Conservation (phyloP, 2,888 invertebrate genomes). For the Argyresthia albistria region DNA sequence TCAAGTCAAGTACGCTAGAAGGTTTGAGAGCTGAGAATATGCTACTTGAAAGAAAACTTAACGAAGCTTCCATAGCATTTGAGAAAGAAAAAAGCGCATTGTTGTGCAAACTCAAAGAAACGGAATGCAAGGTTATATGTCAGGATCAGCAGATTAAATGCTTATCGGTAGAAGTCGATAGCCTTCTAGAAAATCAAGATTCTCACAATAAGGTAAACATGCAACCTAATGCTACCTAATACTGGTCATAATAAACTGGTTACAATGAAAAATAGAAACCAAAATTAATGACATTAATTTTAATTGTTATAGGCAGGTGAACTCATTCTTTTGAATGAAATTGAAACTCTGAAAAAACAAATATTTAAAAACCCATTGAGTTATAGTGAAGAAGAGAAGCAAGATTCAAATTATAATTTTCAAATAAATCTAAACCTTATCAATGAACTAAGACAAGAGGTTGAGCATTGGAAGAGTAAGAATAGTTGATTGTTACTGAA, state of each 20-base stretch:
- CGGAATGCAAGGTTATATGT: conserved; percentile 67
- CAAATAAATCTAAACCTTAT: conserved; percentile 39
- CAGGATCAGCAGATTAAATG: conserved; percentile 72
- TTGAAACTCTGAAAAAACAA: conserved; percentile 44
- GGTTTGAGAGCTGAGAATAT: conserved; percentile 43
- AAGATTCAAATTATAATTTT: conserved; percentile 35
- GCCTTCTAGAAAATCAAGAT: conserved; percentile 41
- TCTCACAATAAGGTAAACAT: conserved; percentile 25
- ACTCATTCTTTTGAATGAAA: conserved; percentile 37
- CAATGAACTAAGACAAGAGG: conserved; percentile 38
- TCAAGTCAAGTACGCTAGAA: conserved; percentile 39
- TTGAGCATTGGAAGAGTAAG: conserved; percentile 53
- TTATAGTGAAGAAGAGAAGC: conserved; percentile 49
- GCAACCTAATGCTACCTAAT: conserved; percentile 2
- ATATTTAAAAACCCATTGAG: conserved; percentile 39
- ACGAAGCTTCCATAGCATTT: conserved; percentile 32
- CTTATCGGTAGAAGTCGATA: conserved; percentile 64
- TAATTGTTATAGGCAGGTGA: conserved; percentile 10
- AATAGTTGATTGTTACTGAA: background rate
- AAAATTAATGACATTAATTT: background rate
- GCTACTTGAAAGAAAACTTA: conserved; percentile 39
- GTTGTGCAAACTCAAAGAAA: conserved; percentile 62
- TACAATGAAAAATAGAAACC: no score
- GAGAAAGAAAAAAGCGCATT: conserved; percentile 64
- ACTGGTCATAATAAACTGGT: background rate